Percentiles rank a stretch among this genome's conserved stretches.
phyloP scores from a whole-genome alignment of 2,888 invertebrate genomes.

The Lottia gigantea region DNA sequence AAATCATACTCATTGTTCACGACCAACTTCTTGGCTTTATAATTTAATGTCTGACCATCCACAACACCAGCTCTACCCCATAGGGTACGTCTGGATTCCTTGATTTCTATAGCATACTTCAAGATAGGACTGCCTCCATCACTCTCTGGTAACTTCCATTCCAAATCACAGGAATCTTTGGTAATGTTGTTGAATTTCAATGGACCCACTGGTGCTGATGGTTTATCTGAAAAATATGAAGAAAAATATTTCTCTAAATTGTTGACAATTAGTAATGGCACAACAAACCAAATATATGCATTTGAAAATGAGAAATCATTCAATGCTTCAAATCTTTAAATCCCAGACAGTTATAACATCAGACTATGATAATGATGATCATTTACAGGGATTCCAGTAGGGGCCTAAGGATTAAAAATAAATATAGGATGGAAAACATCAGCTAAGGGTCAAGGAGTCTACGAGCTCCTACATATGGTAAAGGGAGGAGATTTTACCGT shows the following conservation, averaged over 20 bases:
- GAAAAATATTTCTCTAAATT: too few species aligned
- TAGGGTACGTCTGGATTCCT: conserved; percentile 91
- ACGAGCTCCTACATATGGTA: too few species aligned
- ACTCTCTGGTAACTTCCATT: conserved; percentile 96
- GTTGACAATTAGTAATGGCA: background rate
- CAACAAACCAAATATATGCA: too few species aligned
- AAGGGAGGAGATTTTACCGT: too few species aligned
- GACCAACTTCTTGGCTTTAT: conserved; percentile 86
- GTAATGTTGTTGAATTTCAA: conserved; percentile 92
- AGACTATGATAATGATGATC: too few species aligned
- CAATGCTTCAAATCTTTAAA: too few species aligned
- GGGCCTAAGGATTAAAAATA: too few species aligned
- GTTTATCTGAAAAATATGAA: conserved; percentile 50
- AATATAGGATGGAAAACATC: too few species aligned
- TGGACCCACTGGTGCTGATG: conserved; percentile 60
- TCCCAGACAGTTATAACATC: too few species aligned
- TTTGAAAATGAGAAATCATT: too few species aligned
- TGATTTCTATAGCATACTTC: conserved; percentile 84
- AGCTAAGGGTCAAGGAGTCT: too few species aligned
- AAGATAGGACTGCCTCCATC: conserved; percentile 91
- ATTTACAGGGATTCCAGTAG: too few species aligned
- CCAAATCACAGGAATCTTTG: conserved; percentile 92
- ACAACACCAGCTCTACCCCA: conserved; percentile 80
- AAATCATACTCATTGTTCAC: conserved; percentile 95
- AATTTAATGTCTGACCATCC: conserved; percentile 62